Conservation (phyloP, 1,140 invertebrate species). For the Diploscapter pachys region DNA sequence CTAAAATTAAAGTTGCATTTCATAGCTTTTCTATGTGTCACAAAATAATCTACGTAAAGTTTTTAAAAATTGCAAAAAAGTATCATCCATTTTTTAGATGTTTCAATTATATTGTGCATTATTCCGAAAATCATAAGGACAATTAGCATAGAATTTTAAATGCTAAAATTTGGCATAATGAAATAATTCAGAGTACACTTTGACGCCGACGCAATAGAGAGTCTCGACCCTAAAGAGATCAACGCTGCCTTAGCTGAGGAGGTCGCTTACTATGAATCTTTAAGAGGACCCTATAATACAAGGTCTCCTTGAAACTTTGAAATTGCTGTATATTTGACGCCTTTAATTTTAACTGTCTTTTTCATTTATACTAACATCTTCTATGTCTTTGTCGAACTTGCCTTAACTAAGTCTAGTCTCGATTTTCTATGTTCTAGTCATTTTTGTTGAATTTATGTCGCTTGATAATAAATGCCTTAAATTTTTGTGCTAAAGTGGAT, state of each 20-base stretch:
- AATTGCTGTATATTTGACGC: too few species aligned
- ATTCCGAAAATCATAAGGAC: neutral
- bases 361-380: too few species aligned
- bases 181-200: conserved; percentile 21
- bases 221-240: conserved; percentile 22
- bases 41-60: neutral
- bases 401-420: too few species aligned
- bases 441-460: too few species aligned
- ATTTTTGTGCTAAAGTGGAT: too few species aligned
- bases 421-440: too few species aligned
- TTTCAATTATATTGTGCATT: neutral
- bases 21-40: neutral
- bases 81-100: neutral
- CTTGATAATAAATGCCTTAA: too few species aligned
- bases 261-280: conserved; percentile 26
- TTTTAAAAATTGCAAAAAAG: neutral
- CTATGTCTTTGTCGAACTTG: too few species aligned
- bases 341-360: too few species aligned
- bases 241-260: conserved; percentile 32
- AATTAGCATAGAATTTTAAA: too few species aligned
- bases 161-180: neutral
- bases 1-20: neutral
- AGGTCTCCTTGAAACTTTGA: too few species aligned
- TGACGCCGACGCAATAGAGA: conserved; percentile 39
- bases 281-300: too few species aligned